Percentiles rank a stretch among this genome's conserved stretches.
Evolutionary conservation across 2,113 vertebrate species (phyloP).

Genomic region (Mystacornis crossleyi): DNA sequence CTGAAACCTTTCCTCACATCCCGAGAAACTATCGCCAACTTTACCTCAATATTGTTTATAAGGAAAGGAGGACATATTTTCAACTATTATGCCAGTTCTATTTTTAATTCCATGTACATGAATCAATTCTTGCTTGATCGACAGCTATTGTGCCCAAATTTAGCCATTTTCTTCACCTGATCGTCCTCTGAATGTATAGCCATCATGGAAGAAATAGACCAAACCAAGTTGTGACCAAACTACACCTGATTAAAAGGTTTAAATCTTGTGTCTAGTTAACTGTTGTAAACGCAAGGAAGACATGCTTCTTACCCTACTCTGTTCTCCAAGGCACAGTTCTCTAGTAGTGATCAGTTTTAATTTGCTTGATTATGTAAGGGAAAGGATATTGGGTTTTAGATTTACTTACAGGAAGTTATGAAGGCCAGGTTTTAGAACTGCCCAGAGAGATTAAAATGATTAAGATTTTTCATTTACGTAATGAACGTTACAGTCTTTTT

Average conservation of each 20-base stretch:
- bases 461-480: conserved; percentile 58
- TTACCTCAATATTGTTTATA: neutral
- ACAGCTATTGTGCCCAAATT: neutral
- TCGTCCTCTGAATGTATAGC: neutral
- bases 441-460: conserved; percentile 50
- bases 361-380: neutral
- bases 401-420: conserved; percentile 15
- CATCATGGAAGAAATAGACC: neutral
- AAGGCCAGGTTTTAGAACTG: conserved; percentile 15
- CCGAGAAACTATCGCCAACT: neutral
- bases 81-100: neutral
- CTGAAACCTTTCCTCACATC: neutral
- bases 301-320: neutral
- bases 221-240: neutral
- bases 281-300: neutral
- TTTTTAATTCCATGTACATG: neutral
- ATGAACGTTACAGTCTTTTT: conserved; percentile 42
- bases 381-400: neutral
- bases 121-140: neutral
- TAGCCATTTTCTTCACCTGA: neutral
- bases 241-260: neutral
- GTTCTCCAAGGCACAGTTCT: neutral
- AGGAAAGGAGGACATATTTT: neutral
- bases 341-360: neutral
- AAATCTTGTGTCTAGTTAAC: neutral